Evolutionary conservation across 2,888 invertebrate species (phyloP), one percentile per base, ranked within the genome.

Genomic region (Calliphora vomitoria): DNA sequence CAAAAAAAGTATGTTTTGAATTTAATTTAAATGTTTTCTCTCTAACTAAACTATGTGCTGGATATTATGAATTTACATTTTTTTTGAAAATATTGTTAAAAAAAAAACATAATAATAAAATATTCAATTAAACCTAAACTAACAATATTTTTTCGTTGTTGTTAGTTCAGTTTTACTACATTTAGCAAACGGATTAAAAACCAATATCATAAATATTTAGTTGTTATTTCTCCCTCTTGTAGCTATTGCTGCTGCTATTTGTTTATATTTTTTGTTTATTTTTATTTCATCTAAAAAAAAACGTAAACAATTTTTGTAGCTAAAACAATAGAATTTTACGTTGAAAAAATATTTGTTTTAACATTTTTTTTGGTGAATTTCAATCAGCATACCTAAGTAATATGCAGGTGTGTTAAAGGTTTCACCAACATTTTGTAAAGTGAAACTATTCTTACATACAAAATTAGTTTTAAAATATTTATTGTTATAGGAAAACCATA

Each of bases 71-170:
- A 69, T 84, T 78, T 64, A 41, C 13, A 20, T 44, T 13, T 44
- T 44, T 13, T 44, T 44, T 50, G 13, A 69, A 62, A 35, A 38
- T 41, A 62, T 38, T 58, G 10, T 20, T 3, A 2, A 8, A 18
- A 74, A 47, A n/a, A 55, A 44, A 31, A 31, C 3, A 31, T 4
- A 31, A 55, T 55, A 74, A 82, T 68, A 31, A 79, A 86, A 79
- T 86, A 82, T 82, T 79, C 68, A 72, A 82, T 79, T 74, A 82
- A 79, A 79, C 41, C n/a, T 38, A 84, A 79, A 84, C 62, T 69
- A 81, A 69, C 50, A 62, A 75, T 44, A 74, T 60, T 53, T 68
- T 20, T 60, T 38, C 13, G 35, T 41, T 3, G n/a, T 68, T 60
- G 18, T 35, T 53, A 53, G 18, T 79, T 25, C 8, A 44, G 20